phyloP scores from a whole-genome alignment of 2,888 invertebrate genomes.

The Pyrochroa serraticornis region DNA sequence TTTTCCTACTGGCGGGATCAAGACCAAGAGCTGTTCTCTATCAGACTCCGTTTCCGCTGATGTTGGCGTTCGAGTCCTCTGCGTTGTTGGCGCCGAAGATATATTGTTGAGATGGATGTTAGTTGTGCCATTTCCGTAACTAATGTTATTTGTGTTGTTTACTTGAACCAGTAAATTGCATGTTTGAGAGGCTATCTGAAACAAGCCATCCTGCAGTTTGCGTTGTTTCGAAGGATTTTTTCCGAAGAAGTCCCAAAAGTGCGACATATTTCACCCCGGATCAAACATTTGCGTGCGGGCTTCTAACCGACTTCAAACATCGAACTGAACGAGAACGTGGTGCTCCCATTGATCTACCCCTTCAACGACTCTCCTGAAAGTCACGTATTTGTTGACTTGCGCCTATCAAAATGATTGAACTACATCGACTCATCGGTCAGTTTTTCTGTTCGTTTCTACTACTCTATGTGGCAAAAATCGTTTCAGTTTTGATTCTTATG shows the following conservation, averaged over 20 bases:
- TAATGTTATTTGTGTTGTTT: slow-evolving; percentile 77
- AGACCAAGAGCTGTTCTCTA: slow-evolving; percentile 60
- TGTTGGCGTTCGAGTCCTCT: slow-evolving; percentile 15
- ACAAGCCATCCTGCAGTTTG: slow-evolving; percentile 76
- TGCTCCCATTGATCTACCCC: too few species aligned
- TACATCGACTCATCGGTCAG: too few species aligned
- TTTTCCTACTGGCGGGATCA: slow-evolving; percentile 51
- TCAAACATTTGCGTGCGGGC: slow-evolving; percentile 38
- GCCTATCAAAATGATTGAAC: too few species aligned
- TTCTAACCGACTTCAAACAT: background rate
- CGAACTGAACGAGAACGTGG: slow-evolving; percentile 10
- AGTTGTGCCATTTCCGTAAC: slow-evolving; percentile 68
- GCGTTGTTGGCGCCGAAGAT: slow-evolving; percentile 15
- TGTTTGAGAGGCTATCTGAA: slow-evolving; percentile 80
- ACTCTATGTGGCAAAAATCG: too few species aligned
- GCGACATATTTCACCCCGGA: slow-evolving; percentile 60
- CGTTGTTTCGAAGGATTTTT: slow-evolving; percentile 61
- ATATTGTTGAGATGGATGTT: slow-evolving; percentile 66
- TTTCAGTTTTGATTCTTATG: too few species aligned
- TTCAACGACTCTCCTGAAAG: too few species aligned
- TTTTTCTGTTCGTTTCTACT: too few species aligned
- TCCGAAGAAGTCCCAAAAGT: slow-evolving; percentile 66
- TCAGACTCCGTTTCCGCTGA: slow-evolving; percentile 37
- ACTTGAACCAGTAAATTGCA: slow-evolving; percentile 79
- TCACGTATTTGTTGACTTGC: too few species aligned